Conservation (phyloP, 2,888 invertebrate genomes). For the Maniola hyperantus region DNA sequence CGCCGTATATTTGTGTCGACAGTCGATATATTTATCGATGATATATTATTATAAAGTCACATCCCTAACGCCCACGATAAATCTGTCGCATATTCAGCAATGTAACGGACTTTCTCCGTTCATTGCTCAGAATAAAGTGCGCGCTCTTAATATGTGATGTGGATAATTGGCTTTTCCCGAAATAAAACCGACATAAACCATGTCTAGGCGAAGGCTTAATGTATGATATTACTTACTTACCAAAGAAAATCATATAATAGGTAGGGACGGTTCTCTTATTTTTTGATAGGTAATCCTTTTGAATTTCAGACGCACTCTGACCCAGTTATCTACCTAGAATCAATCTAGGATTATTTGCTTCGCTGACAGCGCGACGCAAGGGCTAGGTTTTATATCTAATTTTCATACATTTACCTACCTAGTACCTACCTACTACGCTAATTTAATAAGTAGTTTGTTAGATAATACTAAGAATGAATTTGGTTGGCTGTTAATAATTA, state of each 20-base stretch:
- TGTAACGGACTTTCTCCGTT: slow-evolving; percentile 80
- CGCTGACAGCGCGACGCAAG: background rate
- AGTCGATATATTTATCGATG: slow-evolving; percentile 39
- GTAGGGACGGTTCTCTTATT: slow-evolving; percentile 1
- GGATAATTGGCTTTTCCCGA: slow-evolving; percentile 78
- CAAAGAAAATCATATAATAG: slow-evolving; percentile 10
- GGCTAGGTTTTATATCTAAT: background rate
- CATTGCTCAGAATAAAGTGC: slow-evolving; percentile 78
- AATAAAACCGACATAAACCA: slow-evolving; percentile 64
- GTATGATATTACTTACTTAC: slow-evolving; percentile 32
- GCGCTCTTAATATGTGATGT: slow-evolving; percentile 75
- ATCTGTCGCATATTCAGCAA: slow-evolving; percentile 82
- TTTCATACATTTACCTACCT: too few species aligned
- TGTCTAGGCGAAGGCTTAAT: slow-evolving; percentile 44
- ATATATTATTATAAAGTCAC: slow-evolving; percentile 35
- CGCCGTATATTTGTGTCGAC: background rate
- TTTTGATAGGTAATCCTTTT: slow-evolving; percentile 5
- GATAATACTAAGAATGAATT: too few species aligned
- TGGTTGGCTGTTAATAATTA: too few species aligned
- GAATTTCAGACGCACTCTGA: background rate
- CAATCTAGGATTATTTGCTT: background rate
- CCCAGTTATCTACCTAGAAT: background rate
- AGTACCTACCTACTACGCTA: too few species aligned
- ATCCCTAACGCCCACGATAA: slow-evolving; percentile 72
- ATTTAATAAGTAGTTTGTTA: too few species aligned